These are phyloP conservation scores for Leptinotarsa tumamoca DNA, from an alignment of 2,888 invertebrate genomes.

Conservation along the genomic window DNA sequence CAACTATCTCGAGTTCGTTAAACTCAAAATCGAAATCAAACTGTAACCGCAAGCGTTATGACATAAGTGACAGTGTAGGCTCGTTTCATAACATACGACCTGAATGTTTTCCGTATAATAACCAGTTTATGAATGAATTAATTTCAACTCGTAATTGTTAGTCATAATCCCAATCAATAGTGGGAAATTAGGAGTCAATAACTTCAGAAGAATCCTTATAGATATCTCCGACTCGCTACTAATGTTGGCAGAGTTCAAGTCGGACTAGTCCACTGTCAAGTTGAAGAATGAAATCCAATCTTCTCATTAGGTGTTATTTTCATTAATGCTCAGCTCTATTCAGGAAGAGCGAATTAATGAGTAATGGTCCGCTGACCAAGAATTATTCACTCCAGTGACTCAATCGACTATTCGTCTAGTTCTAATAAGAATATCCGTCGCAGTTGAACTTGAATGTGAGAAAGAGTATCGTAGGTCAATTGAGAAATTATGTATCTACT, in stretches of 20 bases:
- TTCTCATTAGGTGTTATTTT: neutral
- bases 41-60: neutral
- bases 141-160: neutral
- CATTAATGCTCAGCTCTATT: neutral
- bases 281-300: neutral
- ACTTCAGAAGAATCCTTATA: conserved; percentile 4
- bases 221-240: neutral
- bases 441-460: neutral
- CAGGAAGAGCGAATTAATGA: neutral
- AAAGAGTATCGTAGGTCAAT: neutral
- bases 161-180: neutral
- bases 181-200: conserved; percentile 8
- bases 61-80: neutral
- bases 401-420: neutral
- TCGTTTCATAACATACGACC: neutral
- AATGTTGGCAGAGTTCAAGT: conserved; percentile 1
- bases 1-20: neutral
- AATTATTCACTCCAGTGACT: neutral
- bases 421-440: neutral
- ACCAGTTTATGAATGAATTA: conserved; percentile 19
- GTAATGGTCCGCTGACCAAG: conserved; percentile 3
- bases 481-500: neutral
- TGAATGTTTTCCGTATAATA: conserved; percentile 2
- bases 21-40: neutral
- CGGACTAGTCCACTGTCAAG: neutral